Evolutionary conservation across 1,140 invertebrate genomes (phyloP), one percentile per base, ranked within the genome.

Genomic region (Mactra quadrangularis): DNA sequence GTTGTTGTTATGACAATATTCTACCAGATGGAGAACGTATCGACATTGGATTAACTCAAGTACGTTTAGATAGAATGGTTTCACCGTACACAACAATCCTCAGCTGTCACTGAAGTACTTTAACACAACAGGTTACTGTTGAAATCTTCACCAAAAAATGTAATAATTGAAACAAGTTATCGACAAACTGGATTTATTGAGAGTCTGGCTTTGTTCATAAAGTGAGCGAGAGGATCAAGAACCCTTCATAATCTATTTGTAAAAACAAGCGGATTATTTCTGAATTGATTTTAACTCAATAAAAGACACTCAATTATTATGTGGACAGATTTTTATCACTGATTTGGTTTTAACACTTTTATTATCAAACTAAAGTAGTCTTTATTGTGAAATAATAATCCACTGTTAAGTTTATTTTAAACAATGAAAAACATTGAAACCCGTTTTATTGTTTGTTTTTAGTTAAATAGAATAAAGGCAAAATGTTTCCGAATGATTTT

Each of bases 161-260:
- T 50, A 72, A 72, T 72, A 72, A 77, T 77, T 29, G 33, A 22
- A 57, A 45, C 6, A 57, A 62, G 47, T 66, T 50, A 78, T 78
- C 76, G 76, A 78, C 76, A 68, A 15, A 66, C 4, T 35, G 52
- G 62, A 47, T 78, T 78, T 66, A 45, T 0, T 27, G 47, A 41
- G 60, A 57, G 47, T 25, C 41, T n/a, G 9, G n/a, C 50, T 78
- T 66, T 78, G 64, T 78, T 78, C 76, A 78, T 68, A 53, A 78
- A 68, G 41, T 41, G 33, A 35, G 47, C 29, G 52, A 55, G 25
- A 29, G 47, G 62, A 13, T 45, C 25, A 47, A 9, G 19, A 31
- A 41, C 62, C 66, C 76, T 78, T 78, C 25, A 68, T 68, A 78
- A 78, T 27, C 76, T 68, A 78, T 78, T 78, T 66, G n/a, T n/a